Base-by-base conservation (phyloP, 23 tunicate species). In the Styela clava region DNA sequence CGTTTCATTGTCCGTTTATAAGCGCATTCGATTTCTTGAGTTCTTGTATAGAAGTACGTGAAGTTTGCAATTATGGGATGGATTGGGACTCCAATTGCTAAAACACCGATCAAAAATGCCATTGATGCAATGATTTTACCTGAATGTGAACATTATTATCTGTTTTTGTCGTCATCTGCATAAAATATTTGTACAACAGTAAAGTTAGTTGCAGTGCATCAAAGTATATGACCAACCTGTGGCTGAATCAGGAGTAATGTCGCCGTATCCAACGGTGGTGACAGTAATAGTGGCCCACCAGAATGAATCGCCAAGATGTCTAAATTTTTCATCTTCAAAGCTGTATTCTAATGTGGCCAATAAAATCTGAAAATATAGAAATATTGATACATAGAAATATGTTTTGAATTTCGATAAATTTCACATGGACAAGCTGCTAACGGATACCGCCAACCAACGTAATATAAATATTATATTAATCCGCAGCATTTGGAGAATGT, bases 241-340 rank as follows among this genome's bases (percentile, higher is more conserved):
- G 7, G 83, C 33, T 33, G 91, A 64, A 31, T 74, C 69, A 31
- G 91, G 91, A 19, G 35, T 78, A 3, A 87, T 32, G 36, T 87
- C 91, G 2, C 91, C 91, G 35, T 82, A 87, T 7, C 91, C 91
- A 9, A 87, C 91, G 2, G 91, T 87, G 3, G 91, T 87, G 7
- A 87, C 76, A 30, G 91, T 87, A 2, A 87, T 85, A 22, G 86
- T 78, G 24, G 91, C 81, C 51, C 86, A 87, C 91, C 91, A 87
- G 21, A 82, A 52, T 22, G 91, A 86, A 28, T 87, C 91, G 9
- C 86, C 86, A 2, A 87, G 74, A 44, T 82, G 52, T 31, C 72
- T 23, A 37, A 87, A 82, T 32, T 61, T 67, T 30, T 27, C 62
- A n/a, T 64, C 79, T 67, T 86, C 90, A 7, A 86, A 33, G 3